Evolutionary conservation across 2,113 vertebrate genomes (phyloP).

Genomic region (Isichthys henryi): DNA sequence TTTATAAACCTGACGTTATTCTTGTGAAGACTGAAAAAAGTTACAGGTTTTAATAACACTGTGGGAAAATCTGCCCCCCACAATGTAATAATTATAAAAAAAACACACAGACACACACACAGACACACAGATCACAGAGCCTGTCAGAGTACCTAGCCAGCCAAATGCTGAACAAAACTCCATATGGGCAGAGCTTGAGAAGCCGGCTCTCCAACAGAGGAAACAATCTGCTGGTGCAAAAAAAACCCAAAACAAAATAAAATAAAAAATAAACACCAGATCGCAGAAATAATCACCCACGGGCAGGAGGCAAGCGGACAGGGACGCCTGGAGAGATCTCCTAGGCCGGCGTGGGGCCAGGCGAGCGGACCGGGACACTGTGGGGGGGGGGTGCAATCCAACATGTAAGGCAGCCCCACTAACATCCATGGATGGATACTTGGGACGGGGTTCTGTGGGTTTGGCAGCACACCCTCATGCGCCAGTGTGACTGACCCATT

Average conservation of each 20-base stretch:
- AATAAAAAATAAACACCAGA: neutral
- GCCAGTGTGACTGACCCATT: neutral
- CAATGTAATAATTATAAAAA: neutral
- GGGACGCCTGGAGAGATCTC: neutral
- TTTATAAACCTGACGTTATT: neutral
- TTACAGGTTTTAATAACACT: neutral
- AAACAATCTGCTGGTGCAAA: neutral
- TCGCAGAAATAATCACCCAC: neutral
- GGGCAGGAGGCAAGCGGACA: neutral
- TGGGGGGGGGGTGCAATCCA: neutral
- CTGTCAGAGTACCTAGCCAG: neutral
- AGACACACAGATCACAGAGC: neutral
- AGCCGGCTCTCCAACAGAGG: neutral
- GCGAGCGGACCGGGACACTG: neutral
- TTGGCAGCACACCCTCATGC: neutral
- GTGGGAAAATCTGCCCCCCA: neutral
- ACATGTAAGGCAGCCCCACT: slow-evolving; percentile 51
- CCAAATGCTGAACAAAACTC: neutral
- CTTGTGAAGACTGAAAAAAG: neutral
- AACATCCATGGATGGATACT: slow-evolving; percentile 33
- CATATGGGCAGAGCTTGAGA: neutral
- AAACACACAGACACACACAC: neutral
- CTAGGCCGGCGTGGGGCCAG: neutral
- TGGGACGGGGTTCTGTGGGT: neutral
- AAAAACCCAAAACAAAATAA: neutral